phyloP scores from a whole-genome alignment of 1,140 invertebrate species.

The Macrocentrus cingulum region DNA sequence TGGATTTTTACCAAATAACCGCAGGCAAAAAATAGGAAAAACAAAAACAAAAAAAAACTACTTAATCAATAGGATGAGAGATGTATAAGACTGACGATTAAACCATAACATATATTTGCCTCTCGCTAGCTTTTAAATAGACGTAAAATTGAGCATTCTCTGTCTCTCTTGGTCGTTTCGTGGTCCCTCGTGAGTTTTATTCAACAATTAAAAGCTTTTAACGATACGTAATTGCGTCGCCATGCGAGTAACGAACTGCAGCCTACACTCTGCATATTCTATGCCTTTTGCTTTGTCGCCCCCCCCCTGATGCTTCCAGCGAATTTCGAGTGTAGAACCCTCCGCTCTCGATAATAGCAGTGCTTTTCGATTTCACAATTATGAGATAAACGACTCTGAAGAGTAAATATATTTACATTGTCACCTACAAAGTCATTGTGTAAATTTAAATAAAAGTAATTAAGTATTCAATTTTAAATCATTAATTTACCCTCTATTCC shows the following conservation, averaged over 20 bases:
- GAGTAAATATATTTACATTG: not conserved
- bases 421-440: too few relatives aligned
- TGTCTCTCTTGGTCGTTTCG: too few relatives aligned
- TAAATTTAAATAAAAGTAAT: too few relatives aligned
- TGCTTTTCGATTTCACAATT: slow-evolving; percentile 18
- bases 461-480: too few relatives aligned
- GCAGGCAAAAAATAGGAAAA: not conserved
- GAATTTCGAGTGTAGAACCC: too few relatives aligned
- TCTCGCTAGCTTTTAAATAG: slow-evolving; percentile 1
- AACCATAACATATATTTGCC: slow-evolving; percentile 9
- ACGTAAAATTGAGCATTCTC: slow-evolving; percentile 15
- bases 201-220: slow-evolving; percentile 24
- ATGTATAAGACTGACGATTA: not conserved
- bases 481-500: too few relatives aligned
- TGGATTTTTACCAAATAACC: slow-evolving; percentile 15
- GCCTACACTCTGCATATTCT: slow-evolving; percentile 14
- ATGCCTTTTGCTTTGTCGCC: slow-evolving; percentile 19
- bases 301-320: not conserved
- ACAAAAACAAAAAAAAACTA: too few relatives aligned
- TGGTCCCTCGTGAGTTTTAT: slow-evolving; percentile 13
- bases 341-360: slow-evolving; percentile 6
- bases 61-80: slow-evolving; percentile 13
- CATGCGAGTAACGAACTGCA: slow-evolving; percentile 13
- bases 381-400: slow-evolving; percentile 13
- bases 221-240: slow-evolving; percentile 14